Percentiles rank a stretch among this genome's conserved stretches.
These are phyloP conservation scores for Parnassius mnemosyne DNA, from an alignment of 2,888 invertebrate genomes.

Conservation along the genomic window DNA sequence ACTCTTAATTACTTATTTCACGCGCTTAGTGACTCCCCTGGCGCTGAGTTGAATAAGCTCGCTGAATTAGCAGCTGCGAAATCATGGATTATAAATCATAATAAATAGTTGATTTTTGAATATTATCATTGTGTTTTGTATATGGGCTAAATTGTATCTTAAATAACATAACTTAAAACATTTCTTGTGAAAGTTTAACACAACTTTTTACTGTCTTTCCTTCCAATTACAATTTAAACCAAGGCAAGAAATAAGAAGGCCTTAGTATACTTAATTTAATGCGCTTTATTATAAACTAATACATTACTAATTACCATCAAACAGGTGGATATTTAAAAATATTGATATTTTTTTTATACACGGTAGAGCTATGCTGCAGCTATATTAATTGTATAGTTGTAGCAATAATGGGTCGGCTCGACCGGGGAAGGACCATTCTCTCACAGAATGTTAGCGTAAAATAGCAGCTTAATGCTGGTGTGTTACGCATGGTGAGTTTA, in stretches of 20 bases:
- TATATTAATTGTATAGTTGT: no score
- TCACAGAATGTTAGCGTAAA: no score
- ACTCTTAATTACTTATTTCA: slow-evolving; percentile 76
- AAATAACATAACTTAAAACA: background rate
- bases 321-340: background rate
- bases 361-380: no score
- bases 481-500: no score
- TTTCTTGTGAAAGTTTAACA: background rate
- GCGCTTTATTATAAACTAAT: no score
- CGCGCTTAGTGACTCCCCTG: slow-evolving; percentile 63
- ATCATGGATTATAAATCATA: slow-evolving; percentile 69
- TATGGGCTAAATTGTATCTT: background rate
- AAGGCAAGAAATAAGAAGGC: no score
- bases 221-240: background rate
- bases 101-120: slow-evolving; percentile 49
- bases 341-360: no score
- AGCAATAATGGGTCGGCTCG: no score
- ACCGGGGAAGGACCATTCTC: no score
- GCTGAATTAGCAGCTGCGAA: slow-evolving; percentile 45
- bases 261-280: no score
- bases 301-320: background rate
- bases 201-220: background rate
- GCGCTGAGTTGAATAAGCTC: slow-evolving; percentile 50
- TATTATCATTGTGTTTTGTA: slow-evolving; percentile 2
- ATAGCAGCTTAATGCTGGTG: no score